A percentile compares a stretch with the other conserved stretches of the same genome.
Conservation (phyloP, 1,140 invertebrate genomes). For the Lepidotrigona ventralis region DNA sequence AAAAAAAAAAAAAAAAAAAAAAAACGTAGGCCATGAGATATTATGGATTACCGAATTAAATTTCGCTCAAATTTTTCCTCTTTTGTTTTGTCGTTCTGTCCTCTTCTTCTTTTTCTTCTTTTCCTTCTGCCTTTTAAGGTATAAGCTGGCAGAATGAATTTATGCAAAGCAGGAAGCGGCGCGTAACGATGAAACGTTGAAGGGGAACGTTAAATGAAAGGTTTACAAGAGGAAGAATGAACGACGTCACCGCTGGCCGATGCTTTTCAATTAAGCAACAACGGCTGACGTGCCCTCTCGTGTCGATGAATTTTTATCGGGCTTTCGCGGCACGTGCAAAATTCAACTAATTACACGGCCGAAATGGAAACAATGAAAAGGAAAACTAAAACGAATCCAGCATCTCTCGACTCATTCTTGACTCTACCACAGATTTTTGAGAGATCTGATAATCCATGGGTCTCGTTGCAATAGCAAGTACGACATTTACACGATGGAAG, state of each 20-base stretch:
- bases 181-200: constrained; percentile 5
- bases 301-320: constrained; percentile 25
- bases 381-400: too few species aligned
- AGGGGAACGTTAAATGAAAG: constrained; percentile 7
- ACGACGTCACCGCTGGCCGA: neutral
- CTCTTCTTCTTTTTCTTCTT: neutral
- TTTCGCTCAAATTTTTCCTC: neutral
- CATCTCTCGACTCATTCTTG: too few species aligned
- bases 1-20: too few species aligned
- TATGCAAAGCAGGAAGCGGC: neutral
- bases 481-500: too few species aligned
- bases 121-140: too few species aligned
- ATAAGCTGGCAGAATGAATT: neutral
- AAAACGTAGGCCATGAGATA: neutral
- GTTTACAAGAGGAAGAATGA: neutral
- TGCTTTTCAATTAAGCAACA: constrained; percentile 33
- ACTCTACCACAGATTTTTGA: too few species aligned
- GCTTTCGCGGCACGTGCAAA: neutral
- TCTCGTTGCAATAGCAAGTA: too few species aligned
- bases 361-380: neutral
- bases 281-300: neutral
- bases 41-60: neutral
- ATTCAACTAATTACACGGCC: constrained; percentile 11
- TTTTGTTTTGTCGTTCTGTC: too few species aligned
- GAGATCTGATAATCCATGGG: too few species aligned